phyloP scores from a whole-genome alignment of 1,140 invertebrate genomes.

The Glossosoma conforme region DNA sequence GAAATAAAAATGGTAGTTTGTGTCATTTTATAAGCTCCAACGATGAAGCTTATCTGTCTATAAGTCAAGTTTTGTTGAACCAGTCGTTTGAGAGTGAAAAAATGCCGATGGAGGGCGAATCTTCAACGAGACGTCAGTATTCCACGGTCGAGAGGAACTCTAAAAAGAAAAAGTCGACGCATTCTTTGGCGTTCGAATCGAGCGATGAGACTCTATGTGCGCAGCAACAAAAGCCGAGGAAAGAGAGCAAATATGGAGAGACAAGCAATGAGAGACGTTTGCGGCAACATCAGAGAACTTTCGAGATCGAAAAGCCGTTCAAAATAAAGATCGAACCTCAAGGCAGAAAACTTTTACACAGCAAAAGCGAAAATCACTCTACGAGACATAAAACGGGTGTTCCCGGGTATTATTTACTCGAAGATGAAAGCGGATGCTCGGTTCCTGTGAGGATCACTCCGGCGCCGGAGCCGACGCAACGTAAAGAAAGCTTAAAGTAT shows the following conservation, averaged over 20 bases:
- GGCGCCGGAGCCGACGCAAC: neutral
- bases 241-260: neutral
- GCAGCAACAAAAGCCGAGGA: slow-evolving; percentile 5
- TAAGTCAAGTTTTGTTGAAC: slow-evolving; percentile 21
- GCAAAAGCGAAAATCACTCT: slow-evolving; percentile 16
- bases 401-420: slow-evolving; percentile 19
- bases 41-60: slow-evolving; percentile 19
- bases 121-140: slow-evolving; percentile 1
- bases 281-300: slow-evolving; percentile 18
- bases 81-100: slow-evolving; percentile 15
- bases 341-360: slow-evolving; percentile 16
- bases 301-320: slow-evolving; percentile 17
- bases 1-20: slow-evolving; percentile 41
- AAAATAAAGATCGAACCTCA: slow-evolving; percentile 13
- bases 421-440: slow-evolving; percentile 13
- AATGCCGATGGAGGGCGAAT: slow-evolving; percentile 11
- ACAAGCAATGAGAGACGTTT: slow-evolving; percentile 14
- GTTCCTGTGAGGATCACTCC: neutral
- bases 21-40: slow-evolving; percentile 37
- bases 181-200: slow-evolving; percentile 19
- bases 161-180: slow-evolving; percentile 16
- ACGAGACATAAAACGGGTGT: slow-evolving; percentile 10
- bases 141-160: slow-evolving; percentile 8
- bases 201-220: slow-evolving; percentile 26
- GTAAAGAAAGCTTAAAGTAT: slow-evolving; percentile 13